These are phyloP conservation scores for Brachionus sp. DNA, from an alignment of 1,140 invertebrate genomes.

Conservation along the genomic window DNA sequence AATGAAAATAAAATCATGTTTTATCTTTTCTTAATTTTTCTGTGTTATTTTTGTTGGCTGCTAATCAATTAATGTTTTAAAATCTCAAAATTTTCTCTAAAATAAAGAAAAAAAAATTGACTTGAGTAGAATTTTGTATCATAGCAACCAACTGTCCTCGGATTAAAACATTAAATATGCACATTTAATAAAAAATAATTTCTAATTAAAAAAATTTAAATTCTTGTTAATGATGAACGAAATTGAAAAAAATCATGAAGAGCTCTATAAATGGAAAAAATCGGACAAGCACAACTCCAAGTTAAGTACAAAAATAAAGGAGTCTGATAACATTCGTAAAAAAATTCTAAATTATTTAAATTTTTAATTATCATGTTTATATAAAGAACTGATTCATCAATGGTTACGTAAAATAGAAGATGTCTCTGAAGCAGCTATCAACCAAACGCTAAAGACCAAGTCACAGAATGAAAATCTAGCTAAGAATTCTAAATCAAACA, in stretches of 20 bases:
- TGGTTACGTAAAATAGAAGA: constrained; percentile 34
- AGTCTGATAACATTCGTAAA: constrained; percentile 31
- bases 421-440: constrained; percentile 28
- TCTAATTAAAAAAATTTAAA: neutral
- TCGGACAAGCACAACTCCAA: constrained; percentile 2
- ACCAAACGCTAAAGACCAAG: neutral
- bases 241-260: neutral
- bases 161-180: neutral
- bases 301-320: constrained; percentile 33
- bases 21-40: neutral
- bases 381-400: constrained; percentile 23
- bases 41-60: neutral
- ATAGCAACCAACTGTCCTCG: neutral
- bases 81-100: too few species aligned
- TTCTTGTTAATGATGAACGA: neutral
- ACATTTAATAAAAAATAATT: neutral
- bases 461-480: neutral
- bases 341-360: neutral
- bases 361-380: neutral
- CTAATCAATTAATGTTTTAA: too few species aligned
- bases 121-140: neutral
- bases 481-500: neutral
- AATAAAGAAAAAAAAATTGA: neutral
- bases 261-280: constrained; percentile 7
- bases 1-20: neutral